Percentiles rank a stretch among this genome's conserved stretches.
phyloP scores from a whole-genome alignment of 2,797 vertebrate species.

The Crenichthys baileyi region DNA sequence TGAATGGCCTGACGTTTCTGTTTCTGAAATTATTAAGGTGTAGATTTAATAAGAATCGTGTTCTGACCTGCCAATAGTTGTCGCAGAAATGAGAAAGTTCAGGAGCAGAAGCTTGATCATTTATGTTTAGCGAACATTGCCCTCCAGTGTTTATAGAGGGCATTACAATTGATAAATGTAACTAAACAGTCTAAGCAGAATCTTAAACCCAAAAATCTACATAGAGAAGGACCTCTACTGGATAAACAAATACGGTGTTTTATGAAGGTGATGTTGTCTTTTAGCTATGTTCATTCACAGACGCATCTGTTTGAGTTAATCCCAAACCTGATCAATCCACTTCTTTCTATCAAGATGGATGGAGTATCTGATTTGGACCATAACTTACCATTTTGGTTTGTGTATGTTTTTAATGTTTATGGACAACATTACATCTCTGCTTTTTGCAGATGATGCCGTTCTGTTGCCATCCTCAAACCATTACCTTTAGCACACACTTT shows the following conservation, averaged over 20 bases:
- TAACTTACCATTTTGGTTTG: neutral
- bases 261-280: neutral
- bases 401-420: neutral
- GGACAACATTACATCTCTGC: neutral
- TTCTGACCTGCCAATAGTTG: neutral
- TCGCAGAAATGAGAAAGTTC: neutral
- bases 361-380: neutral
- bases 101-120: neutral
- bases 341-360: neutral
- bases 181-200: neutral
- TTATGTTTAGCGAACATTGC: constrained; percentile 65
- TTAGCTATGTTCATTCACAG: neutral
- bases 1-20: neutral
- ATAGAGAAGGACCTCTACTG: neutral
- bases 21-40: neutral
- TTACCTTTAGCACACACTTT: neutral
- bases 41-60: neutral
- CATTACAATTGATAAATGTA: neutral
- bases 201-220: neutral
- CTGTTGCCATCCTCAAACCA: neutral
- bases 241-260: neutral
- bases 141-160: constrained; percentile 60
- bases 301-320: neutral
- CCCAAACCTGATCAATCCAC: neutral
- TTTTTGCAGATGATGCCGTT: neutral